Conservation (phyloP, 2,888 invertebrate genomes). For the Adelphocoris suturalis region DNA sequence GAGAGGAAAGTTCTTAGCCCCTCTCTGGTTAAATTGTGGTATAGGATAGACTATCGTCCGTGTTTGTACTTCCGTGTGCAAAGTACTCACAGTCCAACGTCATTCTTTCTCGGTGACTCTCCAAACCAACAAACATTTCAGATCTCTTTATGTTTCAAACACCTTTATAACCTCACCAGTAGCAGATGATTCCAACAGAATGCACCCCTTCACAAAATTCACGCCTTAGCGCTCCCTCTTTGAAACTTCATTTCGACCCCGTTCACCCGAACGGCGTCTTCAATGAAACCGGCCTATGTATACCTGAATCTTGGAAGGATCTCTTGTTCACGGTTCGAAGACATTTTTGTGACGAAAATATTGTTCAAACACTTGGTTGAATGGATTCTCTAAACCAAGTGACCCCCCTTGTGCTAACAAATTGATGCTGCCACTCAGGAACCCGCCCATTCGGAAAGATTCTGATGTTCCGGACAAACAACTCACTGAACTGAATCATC, state of each 20-base stretch:
- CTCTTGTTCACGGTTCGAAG: neutral
- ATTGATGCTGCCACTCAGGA: constrained; percentile 66
- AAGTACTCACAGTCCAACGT: no score
- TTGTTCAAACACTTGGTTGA: constrained; percentile 24
- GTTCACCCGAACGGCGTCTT: neutral
- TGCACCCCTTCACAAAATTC: no score
- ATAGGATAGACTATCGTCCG: no score
- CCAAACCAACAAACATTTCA: no score
- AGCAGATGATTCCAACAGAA: no score
- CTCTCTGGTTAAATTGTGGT: no score
- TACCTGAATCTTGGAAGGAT: neutral
- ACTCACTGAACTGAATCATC: neutral
- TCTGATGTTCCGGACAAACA: constrained; percentile 54
- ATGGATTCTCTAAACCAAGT: neutral
- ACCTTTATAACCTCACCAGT: no score
- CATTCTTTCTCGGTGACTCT: no score
- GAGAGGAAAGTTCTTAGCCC: no score
- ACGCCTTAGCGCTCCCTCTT: neutral
- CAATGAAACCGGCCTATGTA: neutral
- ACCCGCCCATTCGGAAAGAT: constrained; percentile 41
- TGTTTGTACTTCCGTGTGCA: no score
- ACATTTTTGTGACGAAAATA: constrained; percentile 32
- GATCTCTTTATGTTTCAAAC: no score
- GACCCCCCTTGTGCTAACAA: constrained; percentile 41
- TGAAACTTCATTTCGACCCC: neutral